phyloP scores from a whole-genome alignment of 2,888 invertebrate genomes.

The Taenaris catops region DNA sequence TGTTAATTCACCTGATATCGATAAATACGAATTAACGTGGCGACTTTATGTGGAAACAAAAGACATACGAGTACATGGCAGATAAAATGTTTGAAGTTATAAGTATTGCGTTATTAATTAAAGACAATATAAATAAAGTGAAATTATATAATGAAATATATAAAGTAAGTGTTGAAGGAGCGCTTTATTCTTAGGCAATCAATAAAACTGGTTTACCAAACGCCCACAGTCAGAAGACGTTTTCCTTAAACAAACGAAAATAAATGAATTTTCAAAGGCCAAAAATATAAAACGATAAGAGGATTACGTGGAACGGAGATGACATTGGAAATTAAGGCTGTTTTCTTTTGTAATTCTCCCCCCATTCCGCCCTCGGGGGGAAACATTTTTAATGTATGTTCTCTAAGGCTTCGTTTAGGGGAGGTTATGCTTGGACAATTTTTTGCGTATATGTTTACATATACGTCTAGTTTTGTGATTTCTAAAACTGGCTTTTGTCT shows the following conservation, averaged over 20 bases:
- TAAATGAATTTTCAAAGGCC: slow-evolving; percentile 78
- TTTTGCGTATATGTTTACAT: slow-evolving; percentile 25
- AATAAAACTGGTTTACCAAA: slow-evolving; percentile 41
- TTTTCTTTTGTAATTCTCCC: slow-evolving; percentile 79
- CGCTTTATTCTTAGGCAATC: slow-evolving; percentile 38
- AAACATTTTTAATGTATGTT: slow-evolving; percentile 76
- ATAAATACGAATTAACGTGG: too few relatives aligned
- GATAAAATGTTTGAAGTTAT: too few relatives aligned
- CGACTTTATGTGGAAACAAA: too few relatives aligned
- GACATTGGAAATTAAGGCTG: slow-evolving; percentile 80
- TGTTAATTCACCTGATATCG: too few relatives aligned
- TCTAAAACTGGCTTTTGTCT: too few relatives aligned
- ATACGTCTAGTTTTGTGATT: slow-evolving; percentile 18
- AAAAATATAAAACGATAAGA: slow-evolving; percentile 78
- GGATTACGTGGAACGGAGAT: slow-evolving; percentile 78
- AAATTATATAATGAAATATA: too few relatives aligned
- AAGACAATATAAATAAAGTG: too few relatives aligned
- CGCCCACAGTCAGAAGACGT: slow-evolving; percentile 41
- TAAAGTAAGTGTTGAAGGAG: too few relatives aligned
- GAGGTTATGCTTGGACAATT: slow-evolving; percentile 51
- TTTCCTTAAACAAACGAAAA: slow-evolving; percentile 76
- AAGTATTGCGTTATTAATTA: too few relatives aligned
- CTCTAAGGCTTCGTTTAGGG: slow-evolving; percentile 41
- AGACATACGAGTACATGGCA: too few relatives aligned
- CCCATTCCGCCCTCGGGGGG: slow-evolving; percentile 53